phyloP scores from a whole-genome alignment of 2,888 invertebrate genomes.

The Oligia latruncula region DNA sequence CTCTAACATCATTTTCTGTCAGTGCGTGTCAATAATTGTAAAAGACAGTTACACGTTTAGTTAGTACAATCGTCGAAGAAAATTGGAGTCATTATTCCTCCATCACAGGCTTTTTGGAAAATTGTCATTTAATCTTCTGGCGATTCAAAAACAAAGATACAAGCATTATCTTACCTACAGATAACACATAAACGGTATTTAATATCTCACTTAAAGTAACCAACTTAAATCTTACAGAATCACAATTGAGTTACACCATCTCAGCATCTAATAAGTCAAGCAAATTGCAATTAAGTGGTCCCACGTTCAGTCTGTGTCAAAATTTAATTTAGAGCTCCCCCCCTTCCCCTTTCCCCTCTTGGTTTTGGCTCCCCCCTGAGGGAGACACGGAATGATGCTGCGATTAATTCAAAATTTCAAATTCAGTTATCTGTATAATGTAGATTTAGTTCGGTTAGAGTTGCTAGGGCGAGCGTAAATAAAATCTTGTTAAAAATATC shows the following conservation, averaged over 20 bases:
- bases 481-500: slow-evolving; percentile 16
- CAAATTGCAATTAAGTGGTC: slow-evolving; percentile 80
- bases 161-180: neutral
- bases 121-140: neutral
- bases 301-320: slow-evolving; percentile 72
- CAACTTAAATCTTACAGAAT: slow-evolving; percentile 62
- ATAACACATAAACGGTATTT: slow-evolving; percentile 36
- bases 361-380: slow-evolving; percentile 35
- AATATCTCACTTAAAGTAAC: slow-evolving; percentile 41
- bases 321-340: slow-evolving; percentile 75
- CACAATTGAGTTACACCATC: slow-evolving; percentile 64
- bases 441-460: slow-evolving; percentile 54
- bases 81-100: neutral
- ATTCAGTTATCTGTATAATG: slow-evolving; percentile 72
- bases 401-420: slow-evolving; percentile 77
- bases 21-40: neutral
- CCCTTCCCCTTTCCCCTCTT: slow-evolving; percentile 46
- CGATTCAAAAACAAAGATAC: neutral
- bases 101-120: neutral
- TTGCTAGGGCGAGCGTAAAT: slow-evolving; percentile 20
- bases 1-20: neutral
- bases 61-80: neutral
- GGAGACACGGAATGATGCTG: slow-evolving; percentile 64
- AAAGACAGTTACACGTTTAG: neutral
- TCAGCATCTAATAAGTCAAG: slow-evolving; percentile 75